Conservation (phyloP, 2,797 vertebrate genomes). For the Clamator glandarius region DNA sequence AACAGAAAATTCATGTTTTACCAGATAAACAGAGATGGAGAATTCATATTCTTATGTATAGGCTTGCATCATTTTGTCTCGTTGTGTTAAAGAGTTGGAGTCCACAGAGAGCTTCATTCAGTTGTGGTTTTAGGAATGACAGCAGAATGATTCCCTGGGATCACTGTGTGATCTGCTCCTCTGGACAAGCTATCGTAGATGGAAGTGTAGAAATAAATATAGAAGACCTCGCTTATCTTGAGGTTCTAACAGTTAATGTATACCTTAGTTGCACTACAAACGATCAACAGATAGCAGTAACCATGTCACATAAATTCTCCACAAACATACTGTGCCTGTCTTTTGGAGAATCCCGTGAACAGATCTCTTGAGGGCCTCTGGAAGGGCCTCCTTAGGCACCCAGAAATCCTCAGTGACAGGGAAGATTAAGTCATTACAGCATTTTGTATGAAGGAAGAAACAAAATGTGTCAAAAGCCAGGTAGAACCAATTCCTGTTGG, state of each 20-base stretch:
- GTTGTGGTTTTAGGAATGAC: neutral
- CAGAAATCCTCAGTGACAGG: neutral
- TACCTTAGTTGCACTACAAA: neutral
- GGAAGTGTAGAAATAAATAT: neutral
- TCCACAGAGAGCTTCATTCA: neutral
- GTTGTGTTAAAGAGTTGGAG: neutral
- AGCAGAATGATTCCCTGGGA: neutral
- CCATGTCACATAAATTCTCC: neutral
- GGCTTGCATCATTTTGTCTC: neutral
- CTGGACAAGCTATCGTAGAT: neutral
- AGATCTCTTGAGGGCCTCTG: neutral
- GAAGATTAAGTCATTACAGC: neutral
- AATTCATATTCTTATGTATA: neutral
- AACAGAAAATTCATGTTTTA: neutral
- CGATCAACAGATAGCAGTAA: neutral
- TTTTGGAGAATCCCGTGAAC: neutral
- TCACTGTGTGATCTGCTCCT: neutral
- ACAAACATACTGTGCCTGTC: neutral
- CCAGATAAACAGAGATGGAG: neutral
- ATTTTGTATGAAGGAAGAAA: neutral
- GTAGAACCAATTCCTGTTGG: neutral
- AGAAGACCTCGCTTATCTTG: neutral
- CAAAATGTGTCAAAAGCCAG: neutral
- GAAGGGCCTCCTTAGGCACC: neutral
- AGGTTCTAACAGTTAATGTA: neutral